A percentile compares a stretch with the other conserved stretches of the same genome.
Conservation (phyloP, 2,888 invertebrate genomes). For the Amphipoea lucens region DNA sequence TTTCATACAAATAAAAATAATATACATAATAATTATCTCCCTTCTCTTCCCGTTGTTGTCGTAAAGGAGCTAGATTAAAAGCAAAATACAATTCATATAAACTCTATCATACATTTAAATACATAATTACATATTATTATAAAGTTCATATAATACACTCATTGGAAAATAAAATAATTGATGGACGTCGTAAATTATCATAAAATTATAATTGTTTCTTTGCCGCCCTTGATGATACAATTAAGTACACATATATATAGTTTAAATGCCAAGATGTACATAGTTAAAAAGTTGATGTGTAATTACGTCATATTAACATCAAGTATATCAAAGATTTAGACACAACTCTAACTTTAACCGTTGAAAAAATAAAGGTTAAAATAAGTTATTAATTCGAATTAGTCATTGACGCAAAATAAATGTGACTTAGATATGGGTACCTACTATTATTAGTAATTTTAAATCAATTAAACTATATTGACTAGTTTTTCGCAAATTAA, state of each 20-base stretch:
- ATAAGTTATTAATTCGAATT: background rate
- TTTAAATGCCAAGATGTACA: background rate
- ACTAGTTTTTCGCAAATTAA: constrained; percentile 19
- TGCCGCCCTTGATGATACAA: too few relatives aligned
- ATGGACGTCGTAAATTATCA: background rate
- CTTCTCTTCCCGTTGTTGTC: background rate
- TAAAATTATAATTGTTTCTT: background rate
- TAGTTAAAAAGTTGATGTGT: too few relatives aligned
- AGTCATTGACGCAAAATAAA: background rate
- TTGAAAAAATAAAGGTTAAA: too few relatives aligned
- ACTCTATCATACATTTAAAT: background rate
- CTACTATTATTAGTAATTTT: background rate
- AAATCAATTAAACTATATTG: constrained; percentile 2
- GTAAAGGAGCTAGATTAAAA: background rate
- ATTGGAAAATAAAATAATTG: background rate
- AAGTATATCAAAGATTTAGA: background rate
- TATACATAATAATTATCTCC: background rate
- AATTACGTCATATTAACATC: background rate
- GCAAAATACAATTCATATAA: background rate
- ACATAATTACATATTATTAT: constrained; percentile 9
- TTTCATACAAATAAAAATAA: background rate
- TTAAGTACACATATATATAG: too few relatives aligned
- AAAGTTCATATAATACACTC: background rate
- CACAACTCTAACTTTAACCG: too few relatives aligned
- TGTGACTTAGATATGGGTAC: background rate